Conservation (phyloP, 1,140 invertebrate genomes). For the Cotesia typhae region DNA sequence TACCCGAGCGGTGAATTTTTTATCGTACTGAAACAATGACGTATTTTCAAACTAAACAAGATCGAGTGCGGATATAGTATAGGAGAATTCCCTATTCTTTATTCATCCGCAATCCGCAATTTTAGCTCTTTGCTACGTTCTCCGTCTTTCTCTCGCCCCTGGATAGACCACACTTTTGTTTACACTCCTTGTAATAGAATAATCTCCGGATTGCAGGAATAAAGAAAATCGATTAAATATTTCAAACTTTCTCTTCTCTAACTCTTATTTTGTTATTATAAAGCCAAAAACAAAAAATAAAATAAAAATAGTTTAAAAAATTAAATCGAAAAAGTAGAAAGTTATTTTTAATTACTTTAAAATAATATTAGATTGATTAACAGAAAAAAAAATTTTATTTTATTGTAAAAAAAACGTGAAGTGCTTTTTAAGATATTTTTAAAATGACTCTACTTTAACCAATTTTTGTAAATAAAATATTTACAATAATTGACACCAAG, state of each 20-base stretch:
- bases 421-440: too few relatives aligned
- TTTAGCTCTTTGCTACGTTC: not conserved
- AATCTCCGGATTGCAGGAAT: constrained; percentile 46
- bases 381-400: too few relatives aligned
- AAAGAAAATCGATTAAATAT: not conserved
- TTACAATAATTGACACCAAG: not conserved
- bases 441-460: too few relatives aligned
- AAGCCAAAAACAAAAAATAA: too few relatives aligned
- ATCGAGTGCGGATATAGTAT: constrained; percentile 41
- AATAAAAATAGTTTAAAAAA: too few relatives aligned
- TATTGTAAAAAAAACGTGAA: too few relatives aligned
- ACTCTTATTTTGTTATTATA: not conserved
- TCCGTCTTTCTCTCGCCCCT: constrained; percentile 9
- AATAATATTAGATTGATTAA: too few relatives aligned
- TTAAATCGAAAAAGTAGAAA: too few relatives aligned
- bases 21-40: constrained; percentile 60
- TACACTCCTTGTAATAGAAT: constrained; percentile 60
- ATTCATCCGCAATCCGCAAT: not conserved
- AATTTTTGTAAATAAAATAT: not conserved
- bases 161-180: constrained; percentile 41
- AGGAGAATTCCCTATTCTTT: constrained; percentile 36
- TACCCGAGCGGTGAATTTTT: constrained; percentile 63
- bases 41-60: constrained; percentile 63
- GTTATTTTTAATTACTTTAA: too few relatives aligned
- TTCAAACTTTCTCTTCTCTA: not conserved